Evolutionary conservation across 2,888 invertebrate genomes (phyloP), one percentile per base, ranked within the genome.

Genomic region (Ormyrus labotus): DNA sequence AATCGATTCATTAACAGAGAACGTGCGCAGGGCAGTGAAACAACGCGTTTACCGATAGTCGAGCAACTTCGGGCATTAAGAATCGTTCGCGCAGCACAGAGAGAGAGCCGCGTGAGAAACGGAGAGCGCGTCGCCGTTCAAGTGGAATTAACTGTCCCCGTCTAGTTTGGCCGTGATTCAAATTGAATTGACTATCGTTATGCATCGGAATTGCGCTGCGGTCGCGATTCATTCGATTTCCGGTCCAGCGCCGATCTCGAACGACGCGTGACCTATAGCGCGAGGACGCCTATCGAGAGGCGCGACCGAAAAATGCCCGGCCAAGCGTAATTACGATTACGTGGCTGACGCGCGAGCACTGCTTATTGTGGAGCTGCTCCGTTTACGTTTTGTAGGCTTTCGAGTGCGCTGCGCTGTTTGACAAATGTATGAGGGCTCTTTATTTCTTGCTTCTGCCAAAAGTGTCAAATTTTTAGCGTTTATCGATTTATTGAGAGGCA

Each of bases 161-260:
- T 87, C 85, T 85, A 84, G 84, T 83, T 85, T 85, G 85, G 86
- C 84, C 84, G 78, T 84, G 85, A 86, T 87, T 87, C 84, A 86
- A 87, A 87, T 87, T 87, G 86, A 86, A 87, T 87, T 84, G 85
- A 85, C 85, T 86, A 85, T 87, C 86, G 83, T 86, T 85, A 85
- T 84, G 84, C 86, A 79, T 83, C 64, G 82, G 78, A 78, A 83
- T 82, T 81, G 83, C 55, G 69, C 13, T 51, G 75, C 34, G 67
- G 57, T 72, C 51, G 74, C 63, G 55, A 83, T 83, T 85, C 83
- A 83, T 78, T 73, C 72, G 72, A 85, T 85, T 85, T 85, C 84
- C 85, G 81, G 75, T 71, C 81, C 55, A 58, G 58, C 65, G 50
- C 67, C 34, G 50, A 68, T 34, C 67, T 34, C 48, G 57, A 19